Evolutionary conservation across 2,888 invertebrate genomes (phyloP), one percentile per base, ranked within the genome.

Genomic region (Mechanitis mazaeus): DNA sequence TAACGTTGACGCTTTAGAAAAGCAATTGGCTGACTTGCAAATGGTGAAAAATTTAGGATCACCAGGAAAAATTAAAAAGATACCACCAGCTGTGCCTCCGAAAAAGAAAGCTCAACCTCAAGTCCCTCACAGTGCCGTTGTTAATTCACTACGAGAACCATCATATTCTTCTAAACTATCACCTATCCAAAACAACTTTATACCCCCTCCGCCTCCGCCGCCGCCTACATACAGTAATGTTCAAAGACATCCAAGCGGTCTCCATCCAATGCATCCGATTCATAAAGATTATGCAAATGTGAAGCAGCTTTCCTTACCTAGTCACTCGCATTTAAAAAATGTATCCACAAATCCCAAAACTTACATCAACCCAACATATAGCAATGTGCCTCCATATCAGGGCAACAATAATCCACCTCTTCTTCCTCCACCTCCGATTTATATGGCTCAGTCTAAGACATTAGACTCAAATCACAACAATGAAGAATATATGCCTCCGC

Each of bases 51-150:
- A 85, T 64, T 65, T 74, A 56, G 80, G 75, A 71, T 72, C 74
- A 53, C 67, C 80, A n/a, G 76, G 74, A 63, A 80, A 81, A 78
- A 71, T 80, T 33, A 83, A 90, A 78, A 95, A 94, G 84, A 88
- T 94, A 66, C 95, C 94, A 68, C 95, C 95, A 67, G 94, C 93
- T 60, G 95, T 95, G 63, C 95, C 95, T 55, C 95, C 95, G 9
- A 95, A 95, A 80, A 95, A 95, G 68, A 93, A 92, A 80, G 94
- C 85, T 65, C 84, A 85, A 75, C 88, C 91, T 12, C 84, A 94
- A 93, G 94, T 96, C 73, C 95, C 95, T 65, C 94, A 94, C 75
- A 95, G 95, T 81, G 94, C 94, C 71, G 90, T 92, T 3, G 91
- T 95, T 58, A 93, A 92, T 77, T 92, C 93, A 71, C 87, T 93